Percentiles rank a stretch among this genome's conserved stretches.
Conservation (phyloP, 2,113 vertebrate species). For the Pitta sordida region DNA sequence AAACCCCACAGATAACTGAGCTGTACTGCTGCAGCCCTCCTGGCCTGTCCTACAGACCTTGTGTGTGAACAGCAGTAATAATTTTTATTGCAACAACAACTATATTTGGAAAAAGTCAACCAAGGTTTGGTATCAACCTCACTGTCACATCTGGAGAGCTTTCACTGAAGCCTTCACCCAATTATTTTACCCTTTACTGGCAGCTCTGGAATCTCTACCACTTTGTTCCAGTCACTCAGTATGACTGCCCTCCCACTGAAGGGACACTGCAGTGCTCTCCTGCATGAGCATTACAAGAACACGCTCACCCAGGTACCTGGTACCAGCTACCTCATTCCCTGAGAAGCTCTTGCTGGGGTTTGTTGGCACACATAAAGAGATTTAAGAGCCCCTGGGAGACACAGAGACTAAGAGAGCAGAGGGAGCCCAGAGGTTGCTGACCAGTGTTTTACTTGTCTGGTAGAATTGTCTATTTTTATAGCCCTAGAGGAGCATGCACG, state of each 20-base stretch:
- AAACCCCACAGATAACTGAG: not conserved
- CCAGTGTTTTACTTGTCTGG: not conserved
- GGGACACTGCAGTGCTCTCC: not conserved
- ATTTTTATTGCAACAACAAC: not conserved
- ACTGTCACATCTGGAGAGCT: not conserved
- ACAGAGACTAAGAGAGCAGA: not conserved
- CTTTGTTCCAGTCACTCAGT: not conserved
- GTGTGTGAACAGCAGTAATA: not conserved
- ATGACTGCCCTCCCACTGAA: not conserved
- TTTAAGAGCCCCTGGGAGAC: not conserved
- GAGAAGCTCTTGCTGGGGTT: not conserved
- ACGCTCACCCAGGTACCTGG: not conserved
- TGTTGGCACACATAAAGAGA: not conserved
- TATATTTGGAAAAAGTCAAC: not conserved
- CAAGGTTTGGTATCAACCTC: not conserved
- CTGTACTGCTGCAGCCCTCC: not conserved
- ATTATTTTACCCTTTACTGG: too few species aligned
- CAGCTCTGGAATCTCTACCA: not conserved
- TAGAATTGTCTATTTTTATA: not conserved
- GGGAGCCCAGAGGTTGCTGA: not conserved
- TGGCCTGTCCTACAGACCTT: not conserved
- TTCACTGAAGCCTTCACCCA: not conserved
- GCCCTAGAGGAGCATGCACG: not conserved
- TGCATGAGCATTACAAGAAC: not conserved
- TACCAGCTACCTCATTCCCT: not conserved